phyloP scores from a whole-genome alignment of 1,140 invertebrate species.

The Pogonognathellus flavescens region DNA sequence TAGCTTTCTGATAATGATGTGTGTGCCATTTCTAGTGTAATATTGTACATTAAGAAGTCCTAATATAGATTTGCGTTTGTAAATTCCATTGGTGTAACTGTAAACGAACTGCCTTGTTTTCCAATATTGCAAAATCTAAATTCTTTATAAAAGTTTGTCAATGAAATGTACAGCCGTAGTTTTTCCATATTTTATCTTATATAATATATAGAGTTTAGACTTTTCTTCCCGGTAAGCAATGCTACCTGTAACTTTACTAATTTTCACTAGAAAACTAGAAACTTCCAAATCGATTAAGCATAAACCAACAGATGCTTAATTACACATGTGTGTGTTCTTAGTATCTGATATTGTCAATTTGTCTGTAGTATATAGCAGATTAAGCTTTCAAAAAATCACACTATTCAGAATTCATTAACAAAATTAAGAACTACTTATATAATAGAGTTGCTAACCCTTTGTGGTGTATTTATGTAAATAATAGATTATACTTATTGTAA shows the following conservation, averaged over 20 bases:
- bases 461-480: no score
- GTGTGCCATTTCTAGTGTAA: constrained; percentile 52
- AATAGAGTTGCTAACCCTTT: no score
- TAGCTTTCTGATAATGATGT: constrained; percentile 49
- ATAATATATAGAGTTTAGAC: neutral
- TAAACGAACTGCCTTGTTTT: neutral
- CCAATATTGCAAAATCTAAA: neutral
- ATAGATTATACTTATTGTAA: neutral
- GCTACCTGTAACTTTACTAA: no score
- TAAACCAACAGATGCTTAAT: no score
- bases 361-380: no score
- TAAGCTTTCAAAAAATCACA: no score
- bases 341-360: no score
- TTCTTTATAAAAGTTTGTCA: neutral
- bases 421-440: no score
- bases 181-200: constrained; percentile 1
- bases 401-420: no score
- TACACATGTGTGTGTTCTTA: no score
- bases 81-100: neutral
- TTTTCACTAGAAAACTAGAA: no score
- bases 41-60: constrained; percentile 25
- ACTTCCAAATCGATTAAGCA: no score
- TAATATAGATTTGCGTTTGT: constrained; percentile 16
- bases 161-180: constrained; percentile 14
- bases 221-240: neutral